phyloP scores from a whole-genome alignment of 2,888 invertebrate genomes.

The Galeopsomyia nigrocyanea region DNA sequence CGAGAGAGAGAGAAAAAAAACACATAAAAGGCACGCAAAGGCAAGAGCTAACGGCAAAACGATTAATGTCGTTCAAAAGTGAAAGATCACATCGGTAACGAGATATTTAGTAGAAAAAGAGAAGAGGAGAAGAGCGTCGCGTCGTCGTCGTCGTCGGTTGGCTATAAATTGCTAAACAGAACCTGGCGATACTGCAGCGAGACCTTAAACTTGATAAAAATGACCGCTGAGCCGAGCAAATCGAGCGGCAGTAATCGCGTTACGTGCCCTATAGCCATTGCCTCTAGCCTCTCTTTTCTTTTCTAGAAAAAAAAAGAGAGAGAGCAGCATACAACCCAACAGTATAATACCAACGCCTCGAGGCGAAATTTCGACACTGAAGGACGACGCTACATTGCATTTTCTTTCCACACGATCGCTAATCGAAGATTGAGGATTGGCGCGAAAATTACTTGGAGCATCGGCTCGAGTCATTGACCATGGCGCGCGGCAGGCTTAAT shows the following conservation, averaged over 20 bases:
- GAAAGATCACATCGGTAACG: conserved; percentile 13
- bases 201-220: conserved; percentile 43
- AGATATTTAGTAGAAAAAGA: not conserved
- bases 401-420: conserved; percentile 26
- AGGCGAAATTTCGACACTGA: conserved; percentile 16
- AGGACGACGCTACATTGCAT: conserved; percentile 12
- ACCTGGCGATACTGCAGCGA: not conserved
- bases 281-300: no score
- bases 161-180: not conserved
- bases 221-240: conserved; percentile 38
- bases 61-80: not conserved
- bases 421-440: conserved; percentile 28
- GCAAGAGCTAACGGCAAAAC: not conserved
- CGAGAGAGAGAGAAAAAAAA: no score
- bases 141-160: not conserved
- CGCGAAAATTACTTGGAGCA: conserved; percentile 9
- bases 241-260: conserved; percentile 39
- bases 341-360: not conserved
- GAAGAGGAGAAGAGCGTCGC: not conserved
- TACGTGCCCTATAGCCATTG: not conserved
- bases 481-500: not conserved
- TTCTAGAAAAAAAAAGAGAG: conserved; percentile 6
- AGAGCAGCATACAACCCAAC: not conserved
- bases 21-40: no score
- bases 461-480: conserved; percentile 13